phyloP scores from a whole-genome alignment of 2,797 vertebrate genomes.

The Gymnocypris eckloni region DNA sequence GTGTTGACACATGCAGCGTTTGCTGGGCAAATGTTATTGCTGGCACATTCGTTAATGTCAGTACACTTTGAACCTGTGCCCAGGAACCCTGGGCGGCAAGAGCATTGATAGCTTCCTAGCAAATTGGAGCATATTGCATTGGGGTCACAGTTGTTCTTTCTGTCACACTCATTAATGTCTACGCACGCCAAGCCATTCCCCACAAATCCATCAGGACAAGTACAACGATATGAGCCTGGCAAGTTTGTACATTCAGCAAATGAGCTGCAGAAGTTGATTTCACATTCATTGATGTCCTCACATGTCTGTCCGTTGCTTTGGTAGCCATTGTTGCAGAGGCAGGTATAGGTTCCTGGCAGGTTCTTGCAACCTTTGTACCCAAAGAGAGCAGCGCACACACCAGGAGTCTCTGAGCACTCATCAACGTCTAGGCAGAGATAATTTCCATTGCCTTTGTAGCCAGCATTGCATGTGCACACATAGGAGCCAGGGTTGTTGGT shows the following conservation, averaged over 20 bases:
- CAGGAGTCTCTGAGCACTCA: conserved; percentile 80
- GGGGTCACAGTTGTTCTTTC: conserved; percentile 71
- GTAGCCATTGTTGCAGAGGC: conserved; percentile 78
- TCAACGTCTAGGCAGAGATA: conserved; percentile 85
- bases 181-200: conserved; percentile 81
- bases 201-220: conserved; percentile 75
- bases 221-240: conserved; percentile 77
- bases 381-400: conserved; percentile 71
- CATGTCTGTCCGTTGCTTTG: conserved; percentile 77
- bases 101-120: conserved; percentile 79
- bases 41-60: conserved; percentile 80
- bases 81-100: conserved; percentile 75
- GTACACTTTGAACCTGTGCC: conserved; percentile 76
- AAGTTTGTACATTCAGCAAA: conserved; percentile 78
- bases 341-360: conserved; percentile 78
- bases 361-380: conserved; percentile 83
- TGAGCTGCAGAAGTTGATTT: conserved; percentile 72
- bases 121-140: conserved; percentile 79
- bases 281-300: conserved; percentile 81
- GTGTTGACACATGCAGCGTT: conserved; percentile 78
- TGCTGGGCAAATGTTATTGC: conserved; percentile 70
- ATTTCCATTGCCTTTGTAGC: conserved; percentile 86
- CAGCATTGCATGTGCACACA: conserved; percentile 79
- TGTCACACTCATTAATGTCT: conserved; percentile 82
- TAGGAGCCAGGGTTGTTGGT: conserved; percentile 83